Evolutionary conservation across 2,113 vertebrate species (phyloP).

Genomic region (Hemicordylus capensis): DNA sequence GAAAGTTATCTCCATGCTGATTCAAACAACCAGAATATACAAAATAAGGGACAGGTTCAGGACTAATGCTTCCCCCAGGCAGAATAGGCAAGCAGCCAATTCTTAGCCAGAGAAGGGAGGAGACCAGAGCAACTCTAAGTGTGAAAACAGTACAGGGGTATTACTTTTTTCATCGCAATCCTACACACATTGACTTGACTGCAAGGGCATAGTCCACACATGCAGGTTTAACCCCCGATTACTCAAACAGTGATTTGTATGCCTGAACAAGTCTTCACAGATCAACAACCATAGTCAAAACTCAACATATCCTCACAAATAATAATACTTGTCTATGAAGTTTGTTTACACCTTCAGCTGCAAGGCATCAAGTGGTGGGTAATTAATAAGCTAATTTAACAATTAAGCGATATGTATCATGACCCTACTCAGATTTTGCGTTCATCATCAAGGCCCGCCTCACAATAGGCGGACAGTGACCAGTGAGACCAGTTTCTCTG

Average conservation of each 20-base stretch:
- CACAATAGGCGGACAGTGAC: too few relatives aligned
- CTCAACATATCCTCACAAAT: background rate
- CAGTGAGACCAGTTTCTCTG: too few relatives aligned
- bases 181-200: too few relatives aligned
- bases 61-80: background rate
- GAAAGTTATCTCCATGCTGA: background rate
- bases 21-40: slow-evolving; percentile 6
- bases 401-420: too few relatives aligned
- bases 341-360: background rate
- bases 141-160: too few relatives aligned
- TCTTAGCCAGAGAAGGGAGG: background rate
- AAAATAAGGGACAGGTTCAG: background rate
- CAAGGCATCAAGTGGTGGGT: background rate
- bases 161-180: background rate
- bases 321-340: background rate
- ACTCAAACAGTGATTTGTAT: background rate
- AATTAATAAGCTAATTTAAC: background rate
- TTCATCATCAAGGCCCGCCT: too few relatives aligned
- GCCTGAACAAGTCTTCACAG: background rate
- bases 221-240: background rate
- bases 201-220: background rate
- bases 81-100: background rate
- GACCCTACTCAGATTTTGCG: too few relatives aligned
- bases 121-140: background rate
- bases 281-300: background rate